These are phyloP conservation scores for Corvus cornix DNA, from an alignment of 2,113 vertebrate species.

Conservation along the genomic window DNA sequence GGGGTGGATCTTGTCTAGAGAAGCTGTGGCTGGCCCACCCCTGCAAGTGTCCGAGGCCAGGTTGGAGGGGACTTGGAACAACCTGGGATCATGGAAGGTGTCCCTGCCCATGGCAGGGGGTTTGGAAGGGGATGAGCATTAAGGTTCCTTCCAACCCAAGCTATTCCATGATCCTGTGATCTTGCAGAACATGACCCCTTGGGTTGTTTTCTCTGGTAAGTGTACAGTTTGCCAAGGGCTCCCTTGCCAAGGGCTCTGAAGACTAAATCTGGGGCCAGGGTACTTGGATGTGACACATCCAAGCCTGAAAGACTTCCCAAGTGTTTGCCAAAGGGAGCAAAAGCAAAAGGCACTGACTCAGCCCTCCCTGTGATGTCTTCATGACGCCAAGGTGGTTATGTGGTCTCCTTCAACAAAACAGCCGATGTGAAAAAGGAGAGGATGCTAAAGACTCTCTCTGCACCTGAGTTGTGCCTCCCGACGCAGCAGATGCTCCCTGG, in stretches of 20 bases:
- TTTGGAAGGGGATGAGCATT: background rate
- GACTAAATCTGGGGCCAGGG: background rate
- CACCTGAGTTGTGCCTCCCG: background rate
- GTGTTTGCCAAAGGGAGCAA: background rate
- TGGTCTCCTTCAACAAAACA: background rate
- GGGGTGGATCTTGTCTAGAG: background rate
- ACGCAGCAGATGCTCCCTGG: background rate
- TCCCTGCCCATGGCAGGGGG: background rate
- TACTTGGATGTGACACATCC: background rate
- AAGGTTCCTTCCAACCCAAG: background rate
- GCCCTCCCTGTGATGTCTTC: background rate
- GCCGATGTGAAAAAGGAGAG: background rate
- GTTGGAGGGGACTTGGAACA: fast-evolving
- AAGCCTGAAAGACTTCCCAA: background rate
- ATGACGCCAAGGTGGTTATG: background rate
- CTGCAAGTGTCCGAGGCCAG: background rate
- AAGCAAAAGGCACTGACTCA: background rate
- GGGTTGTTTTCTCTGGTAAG: background rate
- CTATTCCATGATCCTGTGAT: background rate
- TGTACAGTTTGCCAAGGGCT: background rate
- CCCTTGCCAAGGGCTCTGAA: background rate
- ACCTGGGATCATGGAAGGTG: background rate
- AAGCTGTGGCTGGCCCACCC: background rate
- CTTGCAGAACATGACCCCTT: background rate
- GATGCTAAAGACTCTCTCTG: background rate